Base-by-base conservation (phyloP, 1,140 invertebrate genomes). In the Hylyphantes graminicola region DNA sequence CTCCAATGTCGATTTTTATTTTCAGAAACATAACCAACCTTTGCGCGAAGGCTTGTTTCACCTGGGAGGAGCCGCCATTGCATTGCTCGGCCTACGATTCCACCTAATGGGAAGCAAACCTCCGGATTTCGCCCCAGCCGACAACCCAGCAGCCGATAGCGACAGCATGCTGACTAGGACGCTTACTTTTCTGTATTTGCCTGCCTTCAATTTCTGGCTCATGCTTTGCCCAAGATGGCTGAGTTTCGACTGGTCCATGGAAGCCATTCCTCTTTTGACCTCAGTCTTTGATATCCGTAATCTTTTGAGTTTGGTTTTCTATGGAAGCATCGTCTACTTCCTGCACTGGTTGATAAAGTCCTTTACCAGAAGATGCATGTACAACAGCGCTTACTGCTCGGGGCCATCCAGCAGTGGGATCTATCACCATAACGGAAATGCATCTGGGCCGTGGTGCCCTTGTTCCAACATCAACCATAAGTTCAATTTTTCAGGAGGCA, bases 231-330 rank as follows among this genome's bases (percentile, higher is more conserved):
- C 96, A 10, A 92, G 92, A 86, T 93, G 93, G 67, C 90, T 98
- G 51, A 96, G 96, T 89, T 98, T 97, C 89, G 96, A 98, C 89
- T 98, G 96, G 96, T 96, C 96, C 6, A 98, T 98, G 96, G 96
- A 96, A 86, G 93, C 96, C 0, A 93, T 98, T 86, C 95, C 96
- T 0, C 91, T 95, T 75, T 92, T 98, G 82, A 93, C 92, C 0
- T 92, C 92, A 7, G 72, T 95, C 7, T 90, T 92, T 79, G 96
- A 98, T 90, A 88, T 92, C 0, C 91, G 96, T 72, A 97, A 96
- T 88, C 87, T 95, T 7, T 90, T 93, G 61, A 93, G 94, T 0
- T 86, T 94, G 10, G 89, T 92, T 12, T 94, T 97, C 81, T 98
- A 97, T 17, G 72, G 54, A 0, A 19, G 59, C 17, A 13, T 83